Evolutionary conservation across 2,888 invertebrate species (phyloP).

Genomic region (Malthinus flaveolus): DNA sequence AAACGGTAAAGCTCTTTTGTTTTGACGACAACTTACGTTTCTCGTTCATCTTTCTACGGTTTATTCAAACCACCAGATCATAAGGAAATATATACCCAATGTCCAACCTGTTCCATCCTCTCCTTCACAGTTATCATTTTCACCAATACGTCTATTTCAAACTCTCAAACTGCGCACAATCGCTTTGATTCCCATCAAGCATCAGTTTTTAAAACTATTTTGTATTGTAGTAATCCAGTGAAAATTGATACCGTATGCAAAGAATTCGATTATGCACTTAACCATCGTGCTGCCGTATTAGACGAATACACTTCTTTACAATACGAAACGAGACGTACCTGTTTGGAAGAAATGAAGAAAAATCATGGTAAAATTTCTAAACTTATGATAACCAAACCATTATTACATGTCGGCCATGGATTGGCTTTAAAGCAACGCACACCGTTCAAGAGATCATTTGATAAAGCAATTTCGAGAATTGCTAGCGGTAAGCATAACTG

Average conservation of each 20-base stretch:
- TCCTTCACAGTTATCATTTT: too few relatives aligned
- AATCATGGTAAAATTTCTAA: not conserved
- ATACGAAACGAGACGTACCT: conserved; percentile 17
- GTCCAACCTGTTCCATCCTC: too few relatives aligned
- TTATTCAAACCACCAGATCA: too few relatives aligned
- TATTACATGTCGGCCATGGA: conserved; percentile 6
- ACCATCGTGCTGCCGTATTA: conserved; percentile 16
- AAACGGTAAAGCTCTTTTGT: too few relatives aligned
- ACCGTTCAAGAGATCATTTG: conserved; percentile 17
- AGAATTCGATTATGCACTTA: conserved; percentile 18
- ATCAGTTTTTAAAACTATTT: not conserved
- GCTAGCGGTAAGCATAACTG: conserved; percentile 3
- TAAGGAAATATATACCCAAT: too few relatives aligned
- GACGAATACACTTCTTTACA: conserved; percentile 26
- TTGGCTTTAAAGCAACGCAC: conserved; percentile 4
- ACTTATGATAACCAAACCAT: not conserved
- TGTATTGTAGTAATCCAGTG: not conserved
- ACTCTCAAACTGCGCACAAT: too few relatives aligned
- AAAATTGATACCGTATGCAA: conserved; percentile 17
- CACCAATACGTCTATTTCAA: too few relatives aligned
- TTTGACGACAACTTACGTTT: too few relatives aligned
- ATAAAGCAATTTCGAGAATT: conserved; percentile 9
- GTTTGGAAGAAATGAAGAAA: not conserved
- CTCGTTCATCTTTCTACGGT: too few relatives aligned
- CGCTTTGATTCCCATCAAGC: too few relatives aligned